phyloP scores from a whole-genome alignment of 1,140 invertebrate species.

The Aethina tumida region DNA sequence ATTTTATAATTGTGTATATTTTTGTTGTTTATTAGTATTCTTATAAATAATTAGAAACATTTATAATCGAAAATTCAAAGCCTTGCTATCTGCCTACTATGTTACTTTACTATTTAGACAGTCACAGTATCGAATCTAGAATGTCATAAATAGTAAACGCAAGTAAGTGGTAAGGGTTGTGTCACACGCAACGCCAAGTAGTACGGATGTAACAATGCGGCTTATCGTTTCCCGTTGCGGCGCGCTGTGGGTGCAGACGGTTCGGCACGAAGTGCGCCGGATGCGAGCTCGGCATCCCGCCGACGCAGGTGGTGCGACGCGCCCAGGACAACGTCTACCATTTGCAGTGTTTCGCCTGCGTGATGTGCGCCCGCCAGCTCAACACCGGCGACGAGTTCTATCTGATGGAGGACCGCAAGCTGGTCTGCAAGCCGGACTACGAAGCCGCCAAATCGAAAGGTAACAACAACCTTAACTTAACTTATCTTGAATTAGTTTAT shows the following conservation, averaged over 20 bases:
- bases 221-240: slow-evolving; percentile 24
- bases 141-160: too few relatives aligned
- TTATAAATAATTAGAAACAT: too few relatives aligned
- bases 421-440: slow-evolving; percentile 96
- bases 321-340: slow-evolving; percentile 96
- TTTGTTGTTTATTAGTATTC: too few relatives aligned
- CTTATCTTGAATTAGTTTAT: too few relatives aligned
- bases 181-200: slow-evolving; percentile 27
- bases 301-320: slow-evolving; percentile 88
- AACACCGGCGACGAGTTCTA: slow-evolving; percentile 98
- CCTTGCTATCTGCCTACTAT: too few relatives aligned
- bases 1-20: too few relatives aligned
- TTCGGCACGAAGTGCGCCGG: slow-evolving; percentile 96
- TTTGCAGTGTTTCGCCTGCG: slow-evolving; percentile 92
- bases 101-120: too few relatives aligned
- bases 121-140: too few relatives aligned
- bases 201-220: slow-evolving; percentile 37
- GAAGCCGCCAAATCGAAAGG: slow-evolving; percentile 90
- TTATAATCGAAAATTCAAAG: too few relatives aligned
- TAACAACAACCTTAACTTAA: slow-evolving; percentile 31
- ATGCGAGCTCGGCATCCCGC: slow-evolving; percentile 92
- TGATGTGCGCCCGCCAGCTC: slow-evolving; percentile 87
- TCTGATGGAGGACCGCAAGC: slow-evolving; percentile 93
- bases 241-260: slow-evolving; percentile 70
- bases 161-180: too few relatives aligned